These are phyloP conservation scores for Odontophorus gujanensis DNA, from an alignment of 2,113 vertebrate genomes.

Conservation along the genomic window DNA sequence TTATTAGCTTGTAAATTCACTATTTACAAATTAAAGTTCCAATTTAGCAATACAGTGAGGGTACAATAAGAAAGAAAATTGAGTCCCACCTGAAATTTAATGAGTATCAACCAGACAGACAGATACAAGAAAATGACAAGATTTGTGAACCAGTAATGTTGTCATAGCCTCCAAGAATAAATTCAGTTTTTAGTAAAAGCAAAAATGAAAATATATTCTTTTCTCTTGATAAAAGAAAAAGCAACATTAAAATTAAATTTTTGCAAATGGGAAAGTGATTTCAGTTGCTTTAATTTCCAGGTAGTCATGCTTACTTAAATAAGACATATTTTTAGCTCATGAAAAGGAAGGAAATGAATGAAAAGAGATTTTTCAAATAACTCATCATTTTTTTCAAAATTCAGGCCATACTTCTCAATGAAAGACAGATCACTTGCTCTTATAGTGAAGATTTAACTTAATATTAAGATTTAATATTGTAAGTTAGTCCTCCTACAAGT, in stretches of 20 bases:
- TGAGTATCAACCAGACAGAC: background rate
- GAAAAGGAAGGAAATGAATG: background rate
- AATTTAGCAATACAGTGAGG: background rate
- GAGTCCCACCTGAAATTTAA: background rate
- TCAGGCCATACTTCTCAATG: background rate
- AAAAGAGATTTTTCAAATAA: background rate
- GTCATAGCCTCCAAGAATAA: background rate
- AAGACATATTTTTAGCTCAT: background rate
- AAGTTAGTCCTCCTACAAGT: background rate
- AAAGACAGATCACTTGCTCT: background rate
- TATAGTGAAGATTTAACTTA: background rate
- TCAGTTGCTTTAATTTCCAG: background rate
- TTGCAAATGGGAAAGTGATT: background rate
- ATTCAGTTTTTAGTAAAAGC: background rate
- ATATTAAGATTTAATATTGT: no score
- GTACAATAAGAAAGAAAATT: background rate
- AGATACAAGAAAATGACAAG: slow-evolving; percentile 27
- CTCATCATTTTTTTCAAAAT: background rate
- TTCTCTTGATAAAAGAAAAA: background rate
- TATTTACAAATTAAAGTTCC: background rate
- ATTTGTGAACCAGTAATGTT: background rate
- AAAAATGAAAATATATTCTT: background rate
- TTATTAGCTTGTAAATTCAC: background rate
- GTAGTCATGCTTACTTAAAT: background rate
- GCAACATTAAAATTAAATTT: background rate